Percentiles rank a stretch among this genome's conserved stretches.
These are phyloP conservation scores for Pangasius larnaudii DNA, from an alignment of 2,797 vertebrate species.

Conservation along the genomic window DNA sequence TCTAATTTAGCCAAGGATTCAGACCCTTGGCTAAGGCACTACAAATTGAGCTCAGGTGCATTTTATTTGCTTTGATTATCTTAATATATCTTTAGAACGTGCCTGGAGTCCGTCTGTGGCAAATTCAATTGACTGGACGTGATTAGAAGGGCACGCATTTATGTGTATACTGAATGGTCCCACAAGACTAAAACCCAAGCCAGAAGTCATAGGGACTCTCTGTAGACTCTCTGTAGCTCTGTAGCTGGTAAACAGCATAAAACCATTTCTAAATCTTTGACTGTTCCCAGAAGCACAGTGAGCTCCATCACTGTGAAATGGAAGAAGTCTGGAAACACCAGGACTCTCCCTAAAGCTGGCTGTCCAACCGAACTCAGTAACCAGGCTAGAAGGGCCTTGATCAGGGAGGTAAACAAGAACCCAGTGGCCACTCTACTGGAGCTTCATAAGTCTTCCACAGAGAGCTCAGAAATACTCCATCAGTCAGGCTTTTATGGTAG, in stretches of 20 bases:
- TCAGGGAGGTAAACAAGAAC: too few species aligned
- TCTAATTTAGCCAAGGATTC: too few species aligned
- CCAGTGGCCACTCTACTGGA: background rate
- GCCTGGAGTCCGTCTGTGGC: background rate
- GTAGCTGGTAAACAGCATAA: background rate
- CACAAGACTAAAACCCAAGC: background rate
- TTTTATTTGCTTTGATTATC: background rate
- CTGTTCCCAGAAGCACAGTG: background rate
- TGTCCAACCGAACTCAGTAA: background rate
- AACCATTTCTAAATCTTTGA: background rate
- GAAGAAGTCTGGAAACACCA: too few species aligned
- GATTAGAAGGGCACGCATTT: background rate
- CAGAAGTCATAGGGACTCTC: too few species aligned
- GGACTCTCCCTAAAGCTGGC: too few species aligned
- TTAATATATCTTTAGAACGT: background rate
- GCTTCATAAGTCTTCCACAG: background rate
- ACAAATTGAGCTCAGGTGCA: background rate
- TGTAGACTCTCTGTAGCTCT: too few species aligned
- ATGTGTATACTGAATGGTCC: too few species aligned
- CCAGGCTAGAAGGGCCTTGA: background rate
- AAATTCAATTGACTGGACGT: background rate
- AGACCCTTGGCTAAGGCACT: background rate
- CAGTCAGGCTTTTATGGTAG: too few species aligned
- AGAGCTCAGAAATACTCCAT: background rate
- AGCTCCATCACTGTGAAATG: background rate